These are phyloP conservation scores for Ciconia stormi DNA, from an alignment of 2,113 vertebrate genomes.

Conservation along the genomic window DNA sequence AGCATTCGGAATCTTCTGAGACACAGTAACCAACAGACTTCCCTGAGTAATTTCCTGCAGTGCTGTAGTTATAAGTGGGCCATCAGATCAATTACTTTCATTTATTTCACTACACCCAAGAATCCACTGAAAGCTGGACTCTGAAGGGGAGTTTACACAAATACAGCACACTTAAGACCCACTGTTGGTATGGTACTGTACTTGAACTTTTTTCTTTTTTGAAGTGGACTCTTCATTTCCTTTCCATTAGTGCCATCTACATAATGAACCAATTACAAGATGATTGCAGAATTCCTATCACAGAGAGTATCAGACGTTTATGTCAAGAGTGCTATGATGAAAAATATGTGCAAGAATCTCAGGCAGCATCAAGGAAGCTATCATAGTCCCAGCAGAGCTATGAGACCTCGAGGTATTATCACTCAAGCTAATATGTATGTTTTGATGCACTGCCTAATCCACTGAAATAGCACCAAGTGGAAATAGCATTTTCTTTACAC, in stretches of 20 bases:
- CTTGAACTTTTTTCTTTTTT: not conserved
- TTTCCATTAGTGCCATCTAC: not conserved
- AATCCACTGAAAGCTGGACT: not conserved
- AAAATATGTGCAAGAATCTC: not conserved
- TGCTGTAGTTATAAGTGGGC: not conserved
- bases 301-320: not conserved
- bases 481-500: slow-evolving; percentile 29
- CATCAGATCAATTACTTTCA: not conserved
- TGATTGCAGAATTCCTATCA: not conserved
- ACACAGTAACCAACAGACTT: not conserved
- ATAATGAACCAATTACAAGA: not conserved
- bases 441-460: slow-evolving; percentile 34
- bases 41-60: not conserved
- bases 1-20: not conserved
- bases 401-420: not conserved
- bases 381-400: not conserved
- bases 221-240: not conserved
- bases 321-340: not conserved
- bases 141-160: not conserved
- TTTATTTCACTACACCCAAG: not conserved
- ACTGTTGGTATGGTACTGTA: not conserved
- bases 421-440: not conserved
- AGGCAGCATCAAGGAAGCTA: not conserved
- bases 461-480: slow-evolving; percentile 27
- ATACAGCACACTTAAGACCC: not conserved